These are phyloP conservation scores for Littorina saxatilis DNA, from an alignment of 1,140 invertebrate genomes.

Conservation along the genomic window DNA sequence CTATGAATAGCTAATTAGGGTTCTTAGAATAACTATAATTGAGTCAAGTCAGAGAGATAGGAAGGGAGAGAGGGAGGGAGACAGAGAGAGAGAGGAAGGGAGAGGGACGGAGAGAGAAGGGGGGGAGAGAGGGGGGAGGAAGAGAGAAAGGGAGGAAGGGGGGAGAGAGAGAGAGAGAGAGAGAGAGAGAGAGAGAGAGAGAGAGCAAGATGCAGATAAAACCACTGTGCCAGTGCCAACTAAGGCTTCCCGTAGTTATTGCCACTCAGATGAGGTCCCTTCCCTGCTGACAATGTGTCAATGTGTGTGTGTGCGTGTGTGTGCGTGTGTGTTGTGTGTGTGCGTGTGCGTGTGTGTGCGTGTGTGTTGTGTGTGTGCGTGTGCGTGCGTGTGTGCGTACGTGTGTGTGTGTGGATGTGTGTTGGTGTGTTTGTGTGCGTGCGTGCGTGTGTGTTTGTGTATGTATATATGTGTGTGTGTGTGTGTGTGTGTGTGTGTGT, in stretches of 20 bases:
- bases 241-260: no score
- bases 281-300: neutral
- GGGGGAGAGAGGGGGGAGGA: neutral
- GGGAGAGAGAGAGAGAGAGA: neutral
- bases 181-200: constrained; percentile 2
- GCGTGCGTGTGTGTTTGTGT: no score
- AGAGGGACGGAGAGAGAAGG: constrained; percentile 25
- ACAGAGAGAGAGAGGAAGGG: constrained; percentile 21
- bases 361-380: no score
- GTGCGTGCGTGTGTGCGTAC: neutral
- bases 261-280: neutral
- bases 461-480: constrained; percentile 37
- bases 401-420: no score
- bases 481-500: constrained; percentile 36
- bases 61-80: neutral
- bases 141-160: neutral
- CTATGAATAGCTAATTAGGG: no score
- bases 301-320: neutral
- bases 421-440: no score
- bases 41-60: neutral
- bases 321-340: no score
- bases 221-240: no score
- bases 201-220: constrained; percentile 1
- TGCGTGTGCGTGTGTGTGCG: no score
- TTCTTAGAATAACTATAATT: neutral